Percentiles rank a stretch among this genome's conserved stretches.
These are phyloP conservation scores for Coracopsis vasa DNA, from an alignment of 2,113 vertebrate genomes.

Conservation along the genomic window DNA sequence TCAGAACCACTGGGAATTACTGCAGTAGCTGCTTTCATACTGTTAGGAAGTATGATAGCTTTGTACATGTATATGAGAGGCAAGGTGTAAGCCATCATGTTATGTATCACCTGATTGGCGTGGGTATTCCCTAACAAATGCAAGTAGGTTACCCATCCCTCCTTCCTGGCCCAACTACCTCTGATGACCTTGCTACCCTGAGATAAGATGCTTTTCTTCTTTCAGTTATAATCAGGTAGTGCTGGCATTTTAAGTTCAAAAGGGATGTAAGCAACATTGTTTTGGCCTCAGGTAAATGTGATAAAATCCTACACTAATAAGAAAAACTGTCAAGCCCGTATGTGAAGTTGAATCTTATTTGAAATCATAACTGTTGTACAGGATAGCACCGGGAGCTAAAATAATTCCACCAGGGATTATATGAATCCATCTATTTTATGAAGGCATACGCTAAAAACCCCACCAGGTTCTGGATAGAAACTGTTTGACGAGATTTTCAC, in stretches of 20 bases:
- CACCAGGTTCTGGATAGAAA: not conserved
- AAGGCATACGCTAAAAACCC: not conserved
- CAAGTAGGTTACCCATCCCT: not conserved
- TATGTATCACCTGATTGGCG: not conserved
- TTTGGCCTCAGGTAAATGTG: not conserved
- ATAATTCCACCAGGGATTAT: not conserved
- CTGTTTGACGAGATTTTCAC: not conserved
- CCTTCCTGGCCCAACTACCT: not conserved
- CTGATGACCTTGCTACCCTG: not conserved
- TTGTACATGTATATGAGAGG: not conserved
- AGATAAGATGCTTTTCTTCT: not conserved
- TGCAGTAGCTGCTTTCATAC: not conserved
- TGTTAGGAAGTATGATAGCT: not conserved
- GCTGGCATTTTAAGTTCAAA: not conserved
- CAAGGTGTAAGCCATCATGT: not conserved
- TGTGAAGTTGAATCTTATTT: not conserved
- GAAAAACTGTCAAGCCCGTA: not conserved
- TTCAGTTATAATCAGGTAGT: not conserved
- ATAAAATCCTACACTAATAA: not conserved
- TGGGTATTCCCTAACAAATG: not conserved
- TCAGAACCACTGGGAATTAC: not conserved
- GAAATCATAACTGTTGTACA: not conserved
- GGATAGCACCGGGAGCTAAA: not conserved
- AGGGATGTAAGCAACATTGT: not conserved
- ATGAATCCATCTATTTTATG: not conserved